Base-by-base conservation (phyloP, 2,797 vertebrate genomes). In the Meriones psammophilus region DNA sequence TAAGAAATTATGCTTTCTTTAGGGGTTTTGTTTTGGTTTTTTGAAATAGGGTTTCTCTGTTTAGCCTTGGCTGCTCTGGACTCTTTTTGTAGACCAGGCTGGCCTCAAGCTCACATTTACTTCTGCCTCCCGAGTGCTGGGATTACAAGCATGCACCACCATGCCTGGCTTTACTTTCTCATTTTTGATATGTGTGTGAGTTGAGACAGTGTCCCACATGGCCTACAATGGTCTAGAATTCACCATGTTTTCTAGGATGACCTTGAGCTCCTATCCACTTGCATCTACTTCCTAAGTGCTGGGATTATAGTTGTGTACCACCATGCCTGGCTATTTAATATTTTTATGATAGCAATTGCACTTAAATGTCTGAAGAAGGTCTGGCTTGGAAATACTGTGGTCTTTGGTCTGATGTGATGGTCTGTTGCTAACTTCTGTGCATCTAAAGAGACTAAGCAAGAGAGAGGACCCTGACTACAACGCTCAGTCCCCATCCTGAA, bases 351-450 rank as follows among this genome's bases (percentile, higher is more conserved):
- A 81, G 71, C 78, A 88, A 60, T 78, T 42, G 36, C 7, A 62
- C 81, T 88, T 83, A 60, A 88, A 86, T 88, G 36, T 81, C 26
- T 69, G 86, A 79, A 74, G n/a, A n/a, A 89, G 64, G 28, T 90
- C 68, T 90, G 76, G 69, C 79, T 94, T 97, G 69, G 94, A 92
- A 93, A 94, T 26, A 89, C 20, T 54, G 0, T 33, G 33, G 30
- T 69, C 54, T 95, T 88, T 96, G 89, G 96, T 24, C 28, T 74
- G 92, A 68, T 76, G 36, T 95, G 84, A 96, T 81, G 77, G 62
- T 95, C 69, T 80, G 58, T 36, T 42, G 42, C 42, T 42, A 42
- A 42, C 42, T 42, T 42, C 42, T 42, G 42, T 42, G 5, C 42
- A 42, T 42, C 42, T 42, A 42, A 42, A 42, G 42, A 42, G 5